These are phyloP conservation scores for Actinernus sp. DNA, from an alignment of 92 coral and sea anemone genomes.

Conservation along the genomic window DNA sequence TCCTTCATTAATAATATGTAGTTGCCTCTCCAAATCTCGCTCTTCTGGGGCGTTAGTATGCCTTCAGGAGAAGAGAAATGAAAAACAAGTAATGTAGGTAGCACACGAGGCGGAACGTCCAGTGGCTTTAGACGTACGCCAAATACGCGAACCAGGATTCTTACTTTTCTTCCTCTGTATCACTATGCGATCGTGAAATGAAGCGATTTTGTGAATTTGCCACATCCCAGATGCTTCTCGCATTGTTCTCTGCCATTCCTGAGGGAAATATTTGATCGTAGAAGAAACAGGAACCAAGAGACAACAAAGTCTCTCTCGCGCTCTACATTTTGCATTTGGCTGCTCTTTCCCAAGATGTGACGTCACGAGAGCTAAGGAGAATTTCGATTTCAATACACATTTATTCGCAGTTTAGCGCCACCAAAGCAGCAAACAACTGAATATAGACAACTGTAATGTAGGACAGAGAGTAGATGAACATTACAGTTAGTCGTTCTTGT, in stretches of 20 bases:
- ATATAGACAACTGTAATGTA: too few species aligned
- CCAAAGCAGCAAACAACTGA: too few species aligned
- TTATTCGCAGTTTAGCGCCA: not conserved
- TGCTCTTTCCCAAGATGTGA: conserved; percentile 27
- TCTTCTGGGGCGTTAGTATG: conserved; percentile 31
- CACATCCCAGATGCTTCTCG: conserved; percentile 72
- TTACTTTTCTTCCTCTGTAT: too few species aligned
- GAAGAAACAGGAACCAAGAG: conserved; percentile 13
- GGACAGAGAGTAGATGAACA: too few species aligned
- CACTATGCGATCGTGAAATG: too few species aligned
- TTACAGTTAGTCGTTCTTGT: too few species aligned
- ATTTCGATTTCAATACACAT: conserved; percentile 8
- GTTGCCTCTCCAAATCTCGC: conserved; percentile 12
- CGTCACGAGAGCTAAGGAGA: conserved; percentile 61
- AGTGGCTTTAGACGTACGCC: too few species aligned
- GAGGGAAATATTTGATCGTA: not conserved
- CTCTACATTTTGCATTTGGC: too few species aligned
- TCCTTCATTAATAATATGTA: conserved; percentile 5
- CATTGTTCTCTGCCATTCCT: conserved; percentile 57
- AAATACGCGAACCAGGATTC: too few species aligned
- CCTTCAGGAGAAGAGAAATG: conserved; percentile 45
- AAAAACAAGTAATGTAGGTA: too few species aligned
- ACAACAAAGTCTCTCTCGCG: conserved; percentile 3
- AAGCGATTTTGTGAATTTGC: not conserved
- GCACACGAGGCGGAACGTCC: too few species aligned